Conservation (phyloP, 2,888 invertebrate genomes). For the Notodonta ziczac region DNA sequence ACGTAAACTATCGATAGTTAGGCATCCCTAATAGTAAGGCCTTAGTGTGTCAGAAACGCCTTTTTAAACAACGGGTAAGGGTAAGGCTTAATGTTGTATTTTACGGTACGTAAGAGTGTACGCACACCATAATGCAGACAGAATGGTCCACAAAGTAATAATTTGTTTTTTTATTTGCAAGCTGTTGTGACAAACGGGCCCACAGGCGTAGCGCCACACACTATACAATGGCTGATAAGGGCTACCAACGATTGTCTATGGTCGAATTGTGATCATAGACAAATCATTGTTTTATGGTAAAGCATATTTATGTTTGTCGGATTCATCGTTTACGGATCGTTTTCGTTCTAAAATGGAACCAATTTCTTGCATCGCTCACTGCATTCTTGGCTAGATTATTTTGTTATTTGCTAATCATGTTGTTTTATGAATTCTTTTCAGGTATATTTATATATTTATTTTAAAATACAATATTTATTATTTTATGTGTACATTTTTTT, state of each 20-base stretch:
- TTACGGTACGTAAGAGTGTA: too few species aligned
- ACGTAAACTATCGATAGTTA: too few species aligned
- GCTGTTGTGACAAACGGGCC: slow-evolving; percentile 70
- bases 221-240: slow-evolving; percentile 72
- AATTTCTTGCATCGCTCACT: not conserved
- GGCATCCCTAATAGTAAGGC: too few species aligned
- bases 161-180: slow-evolving; percentile 69
- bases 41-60: too few species aligned
- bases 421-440: not conserved
- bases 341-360: not conserved
- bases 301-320: slow-evolving; percentile 26
- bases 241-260: slow-evolving; percentile 68
- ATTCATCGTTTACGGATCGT: not conserved
- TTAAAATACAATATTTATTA: too few species aligned
- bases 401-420: not conserved
- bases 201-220: slow-evolving; percentile 67
- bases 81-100: too few species aligned
- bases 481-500: too few species aligned
- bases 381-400: not conserved
- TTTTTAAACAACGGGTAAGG: too few species aligned
- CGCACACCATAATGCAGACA: slow-evolving; percentile 20
- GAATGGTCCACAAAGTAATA: slow-evolving; percentile 27
- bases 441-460: not conserved
- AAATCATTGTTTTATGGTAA: slow-evolving; percentile 58
- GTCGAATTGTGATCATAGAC: slow-evolving; percentile 67